Base-by-base conservation (phyloP, 2,113 vertebrate genomes). In the Pelusios castaneus region DNA sequence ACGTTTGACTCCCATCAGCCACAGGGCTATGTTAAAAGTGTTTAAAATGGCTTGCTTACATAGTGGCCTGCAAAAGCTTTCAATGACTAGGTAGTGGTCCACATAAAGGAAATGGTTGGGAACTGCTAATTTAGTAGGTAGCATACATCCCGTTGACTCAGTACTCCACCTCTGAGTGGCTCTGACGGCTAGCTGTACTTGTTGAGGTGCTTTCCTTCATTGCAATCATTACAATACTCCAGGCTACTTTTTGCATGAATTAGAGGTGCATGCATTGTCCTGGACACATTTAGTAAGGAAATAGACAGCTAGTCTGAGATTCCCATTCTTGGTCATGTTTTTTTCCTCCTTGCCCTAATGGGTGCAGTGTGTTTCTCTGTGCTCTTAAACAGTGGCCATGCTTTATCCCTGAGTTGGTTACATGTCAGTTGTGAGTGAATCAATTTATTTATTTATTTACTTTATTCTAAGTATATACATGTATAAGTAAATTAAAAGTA, bases 391-490 rank as follows among this genome's bases (percentile, higher is more conserved):
- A 21, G 12, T 21, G 16, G 38, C 13, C 51, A 31, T n/a, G 17
- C 5, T 52, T 73, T 45, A 73, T 43, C 16, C 21, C 31, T 8
- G 52, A 14, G 29, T 6, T 85, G 70, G 22, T 2, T 45, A 10
- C 49, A n/a, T 10, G 56, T 76, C 41, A 76, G 22, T 19, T 19
- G 14, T 41, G 14, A 34, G 34, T 4, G n/a, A 70, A 47, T 47
- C 6, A 47, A 47, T n/a, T n/a, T n/a, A n/a, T n/a, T n/a, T n/a
- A 70, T 16, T 21, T 17, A 70, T 10, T 49, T 27, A 85, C 47
- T 1, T 0, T 52, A 87, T 67, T 13, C 14, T 0, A 10, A 1
- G 2, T 2, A 21, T 49, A 45, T 60, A 25, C 5, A 60, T 2
- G 17, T 38, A 3, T 7, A 56, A 73, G n/a, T 67, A 21, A 70